A percentile compares a stretch with the other conserved stretches of the same genome.
Evolutionary conservation across 2,113 vertebrate genomes (phyloP).

Genomic region (Dromiciops gliroides): DNA sequence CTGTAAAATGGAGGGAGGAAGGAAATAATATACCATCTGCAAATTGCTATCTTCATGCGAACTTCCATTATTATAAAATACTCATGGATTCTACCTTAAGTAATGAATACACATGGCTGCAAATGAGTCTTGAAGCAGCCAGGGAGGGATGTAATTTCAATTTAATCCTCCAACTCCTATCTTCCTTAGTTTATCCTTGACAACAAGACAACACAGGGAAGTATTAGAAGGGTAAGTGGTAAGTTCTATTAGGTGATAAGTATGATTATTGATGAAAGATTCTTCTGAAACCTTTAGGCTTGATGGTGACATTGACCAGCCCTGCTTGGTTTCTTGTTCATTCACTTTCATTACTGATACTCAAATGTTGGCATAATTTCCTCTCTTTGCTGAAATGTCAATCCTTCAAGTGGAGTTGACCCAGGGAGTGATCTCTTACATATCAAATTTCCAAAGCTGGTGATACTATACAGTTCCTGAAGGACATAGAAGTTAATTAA

Average conservation of each 20-base stretch:
- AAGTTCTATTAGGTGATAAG: not conserved
- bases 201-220: not conserved
- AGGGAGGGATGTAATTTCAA: fast-evolving
- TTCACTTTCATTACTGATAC: not conserved
- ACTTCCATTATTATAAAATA: not conserved
- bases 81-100: too few relatives aligned
- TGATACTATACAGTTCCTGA: not conserved
- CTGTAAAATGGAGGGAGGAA: too few relatives aligned
- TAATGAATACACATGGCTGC: not conserved
- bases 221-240: not conserved
- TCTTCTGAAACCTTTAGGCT: not conserved
- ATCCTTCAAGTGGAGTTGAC: not conserved
- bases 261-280: not conserved
- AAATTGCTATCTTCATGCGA: too few relatives aligned
- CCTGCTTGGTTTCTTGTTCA: not conserved
- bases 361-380: not conserved
- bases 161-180: not conserved
- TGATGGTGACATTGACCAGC: not conserved
- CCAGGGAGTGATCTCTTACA: not conserved
- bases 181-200: not conserved
- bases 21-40: too few relatives aligned
- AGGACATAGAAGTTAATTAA: not conserved
- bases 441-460: not conserved
- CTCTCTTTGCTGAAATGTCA: not conserved
- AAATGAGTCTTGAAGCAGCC: not conserved